These are phyloP conservation scores for Sebastes matsubarae DNA, from an alignment of 2,797 vertebrate genomes.

Conservation along the genomic window DNA sequence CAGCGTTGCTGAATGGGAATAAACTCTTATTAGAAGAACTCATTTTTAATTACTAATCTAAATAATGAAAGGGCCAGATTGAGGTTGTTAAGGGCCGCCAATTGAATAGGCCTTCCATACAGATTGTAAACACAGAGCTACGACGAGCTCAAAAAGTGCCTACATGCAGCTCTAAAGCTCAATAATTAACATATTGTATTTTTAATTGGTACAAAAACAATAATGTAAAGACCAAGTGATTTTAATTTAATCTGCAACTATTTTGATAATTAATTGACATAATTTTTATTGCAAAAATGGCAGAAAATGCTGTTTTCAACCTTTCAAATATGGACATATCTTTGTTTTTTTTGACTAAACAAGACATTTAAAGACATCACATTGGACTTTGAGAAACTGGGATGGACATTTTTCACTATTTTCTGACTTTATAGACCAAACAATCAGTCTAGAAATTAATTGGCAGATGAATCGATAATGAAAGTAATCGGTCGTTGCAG, in stretches of 20 bases:
- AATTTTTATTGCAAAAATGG: too few relatives aligned
- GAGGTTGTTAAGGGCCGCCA: too few relatives aligned
- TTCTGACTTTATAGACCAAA: not conserved
- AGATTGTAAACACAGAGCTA: fast-evolving
- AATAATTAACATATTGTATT: not conserved
- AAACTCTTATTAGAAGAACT: too few relatives aligned
- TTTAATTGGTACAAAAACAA: not conserved
- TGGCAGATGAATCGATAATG: too few relatives aligned
- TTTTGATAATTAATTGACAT: fast-evolving
- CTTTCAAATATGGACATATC: too few relatives aligned
- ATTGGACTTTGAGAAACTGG: too few relatives aligned
- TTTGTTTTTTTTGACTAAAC: fast-evolving
- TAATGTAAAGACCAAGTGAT: not conserved
- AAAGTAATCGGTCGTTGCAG: too few relatives aligned
- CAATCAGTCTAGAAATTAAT: fast-evolving
- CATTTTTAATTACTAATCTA: too few relatives aligned
- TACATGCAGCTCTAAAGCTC: too few relatives aligned
- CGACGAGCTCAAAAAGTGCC: not conserved
- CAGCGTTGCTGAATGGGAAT: fast-evolving
- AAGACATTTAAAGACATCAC: too few relatives aligned
- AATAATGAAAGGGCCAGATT: too few relatives aligned
- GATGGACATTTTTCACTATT: not conserved
- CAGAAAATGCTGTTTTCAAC: too few relatives aligned
- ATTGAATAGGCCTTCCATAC: not conserved
- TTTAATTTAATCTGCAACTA: not conserved